Conservation (phyloP, 2,797 vertebrate genomes). For the Dicrostonyx torquatus region DNA sequence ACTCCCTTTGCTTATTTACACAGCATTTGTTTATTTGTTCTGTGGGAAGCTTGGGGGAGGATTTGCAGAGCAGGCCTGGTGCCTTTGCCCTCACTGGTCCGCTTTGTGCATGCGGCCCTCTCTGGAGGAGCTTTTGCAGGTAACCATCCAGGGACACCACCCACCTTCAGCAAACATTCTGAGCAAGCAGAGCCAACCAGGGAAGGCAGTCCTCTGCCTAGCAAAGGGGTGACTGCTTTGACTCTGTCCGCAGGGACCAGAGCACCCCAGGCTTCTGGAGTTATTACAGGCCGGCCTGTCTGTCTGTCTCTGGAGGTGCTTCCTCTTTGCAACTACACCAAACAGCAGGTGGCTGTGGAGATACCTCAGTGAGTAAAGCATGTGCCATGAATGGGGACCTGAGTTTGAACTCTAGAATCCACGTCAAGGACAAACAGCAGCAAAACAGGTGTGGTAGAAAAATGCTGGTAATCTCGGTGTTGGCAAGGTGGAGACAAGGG, state of each 20-base stretch:
- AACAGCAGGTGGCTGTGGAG: background rate
- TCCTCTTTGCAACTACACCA: background rate
- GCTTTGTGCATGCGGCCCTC: constrained; percentile 82
- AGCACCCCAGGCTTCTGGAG: background rate
- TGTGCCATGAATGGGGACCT: no score
- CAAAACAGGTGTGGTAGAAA: background rate
- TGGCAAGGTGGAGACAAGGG: background rate
- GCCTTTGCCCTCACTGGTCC: constrained; percentile 81
- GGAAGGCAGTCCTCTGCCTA: constrained; percentile 81
- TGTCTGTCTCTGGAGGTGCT: no score
- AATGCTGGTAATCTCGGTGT: background rate
- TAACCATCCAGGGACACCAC: constrained; percentile 88
- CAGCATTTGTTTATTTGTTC: constrained; percentile 82
- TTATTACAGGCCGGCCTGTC: background rate
- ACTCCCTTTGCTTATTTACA: constrained; percentile 23
- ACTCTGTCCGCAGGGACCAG: background rate
- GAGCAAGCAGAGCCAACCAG: constrained; percentile 85
- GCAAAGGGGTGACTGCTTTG: background rate
- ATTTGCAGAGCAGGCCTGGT: constrained; percentile 89
- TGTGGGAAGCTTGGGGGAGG: constrained; percentile 87
- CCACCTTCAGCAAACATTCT: constrained; percentile 83
- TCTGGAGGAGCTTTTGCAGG: constrained; percentile 84
- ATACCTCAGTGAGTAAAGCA: background rate
- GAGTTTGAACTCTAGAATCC: background rate
- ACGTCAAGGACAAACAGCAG: background rate